Percentiles rank a stretch among this genome's conserved stretches.
These are phyloP conservation scores for Numida meleagris DNA, from an alignment of 2,113 vertebrate genomes.

Conservation along the genomic window DNA sequence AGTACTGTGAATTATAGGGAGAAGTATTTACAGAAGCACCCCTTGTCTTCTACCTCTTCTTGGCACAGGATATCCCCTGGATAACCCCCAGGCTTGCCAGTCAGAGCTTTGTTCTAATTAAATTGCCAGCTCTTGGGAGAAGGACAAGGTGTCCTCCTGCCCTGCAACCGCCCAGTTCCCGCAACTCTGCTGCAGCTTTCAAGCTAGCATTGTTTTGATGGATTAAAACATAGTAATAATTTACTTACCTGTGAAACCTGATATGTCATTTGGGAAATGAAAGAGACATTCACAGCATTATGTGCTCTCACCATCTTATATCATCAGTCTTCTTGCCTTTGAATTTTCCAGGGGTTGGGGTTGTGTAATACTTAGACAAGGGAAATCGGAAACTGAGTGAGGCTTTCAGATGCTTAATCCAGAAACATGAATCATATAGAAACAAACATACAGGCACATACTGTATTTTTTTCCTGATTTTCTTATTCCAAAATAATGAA, in stretches of 20 bases:
- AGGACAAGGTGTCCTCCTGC: accelerated
- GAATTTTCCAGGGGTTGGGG: background rate
- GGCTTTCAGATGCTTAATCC: background rate
- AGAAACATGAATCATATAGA: background rate
- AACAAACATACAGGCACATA: background rate
- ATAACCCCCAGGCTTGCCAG: background rate
- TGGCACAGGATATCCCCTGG: accelerated
- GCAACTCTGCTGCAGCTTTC: background rate
- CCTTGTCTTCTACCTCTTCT: background rate
- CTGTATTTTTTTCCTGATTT: background rate
- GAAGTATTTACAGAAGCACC: background rate
- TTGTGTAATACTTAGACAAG: background rate
- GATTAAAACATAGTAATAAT: constrained; percentile 16
- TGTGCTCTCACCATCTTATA: background rate
- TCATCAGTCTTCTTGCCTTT: background rate
- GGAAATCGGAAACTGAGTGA: background rate
- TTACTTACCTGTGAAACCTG: background rate
- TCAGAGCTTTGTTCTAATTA: background rate
- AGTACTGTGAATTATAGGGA: background rate
- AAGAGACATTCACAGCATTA: background rate
- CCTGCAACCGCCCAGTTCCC: background rate
- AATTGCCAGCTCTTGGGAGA: background rate
- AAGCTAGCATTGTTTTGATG: background rate
- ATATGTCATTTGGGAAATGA: background rate
- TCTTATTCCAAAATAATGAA: background rate